Base-by-base conservation (phyloP, 2,113 vertebrate genomes). In the Cryptoleucopteryx plumbea region DNA sequence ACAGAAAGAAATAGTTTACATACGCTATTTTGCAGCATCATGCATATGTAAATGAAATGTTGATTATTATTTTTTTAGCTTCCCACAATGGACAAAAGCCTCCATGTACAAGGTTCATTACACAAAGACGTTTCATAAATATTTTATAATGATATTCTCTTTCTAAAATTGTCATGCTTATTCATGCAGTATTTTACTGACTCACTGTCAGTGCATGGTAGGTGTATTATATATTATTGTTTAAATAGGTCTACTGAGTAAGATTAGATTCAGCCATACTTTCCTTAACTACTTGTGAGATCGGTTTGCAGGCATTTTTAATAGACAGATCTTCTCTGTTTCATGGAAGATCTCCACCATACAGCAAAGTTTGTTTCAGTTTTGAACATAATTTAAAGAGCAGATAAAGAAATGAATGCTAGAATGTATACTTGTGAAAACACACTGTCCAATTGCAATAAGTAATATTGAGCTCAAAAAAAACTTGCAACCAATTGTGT, bases 71-170 rank as follows among this genome's bases (percentile, higher is more conserved):
- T 88, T 74, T 98, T 98, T 99, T 98, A 99, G 99, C 99, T 99
- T 99, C 97, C 97, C 97, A 98, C 97, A 73, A 97, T 98, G 94
- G 98, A 98, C 96, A 96, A 98, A 98, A 98, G 98, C 98, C 90
- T 99, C 99, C 99, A 99, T 99, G 99, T 99, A 99, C 99, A 99
- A 98, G 95, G 96, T 97, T 98, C 98, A 98, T 98, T 98, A 98
- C 97, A 98, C 98, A 99, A 99, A 98, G 99, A 98, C 98, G 97
- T 98, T 98, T 97, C 98, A 98, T 97, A 98, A 98, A 98, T 99
- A 99, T 99, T 99, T 99, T 98, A 99, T 98, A 98, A 98, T 98
- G 99, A 99, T 99, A 99, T 99, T 99, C 99, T 98, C 98, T 96
- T 94, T 88, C 70, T 97, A 91, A 95, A 94, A 71, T 80, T 63